Conservation (phyloP, 2,888 invertebrate genomes). For the Mythimna pallens region DNA sequence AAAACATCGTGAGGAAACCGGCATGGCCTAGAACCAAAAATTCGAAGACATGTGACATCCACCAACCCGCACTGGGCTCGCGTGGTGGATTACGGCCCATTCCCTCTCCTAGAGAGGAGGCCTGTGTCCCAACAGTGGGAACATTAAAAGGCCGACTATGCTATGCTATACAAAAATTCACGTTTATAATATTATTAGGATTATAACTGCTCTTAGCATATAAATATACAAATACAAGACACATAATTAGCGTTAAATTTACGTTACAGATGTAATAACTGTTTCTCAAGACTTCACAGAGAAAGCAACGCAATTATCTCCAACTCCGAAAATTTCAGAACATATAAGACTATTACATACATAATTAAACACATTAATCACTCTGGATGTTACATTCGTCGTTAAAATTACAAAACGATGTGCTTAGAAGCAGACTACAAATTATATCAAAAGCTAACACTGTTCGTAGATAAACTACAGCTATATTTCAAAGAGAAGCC, state of each 20-base stretch:
- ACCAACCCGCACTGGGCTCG: too few relatives aligned
- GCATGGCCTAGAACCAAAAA: too few relatives aligned
- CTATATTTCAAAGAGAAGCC: slow-evolving; percentile 75
- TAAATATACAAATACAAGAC: background rate
- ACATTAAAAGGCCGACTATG: too few relatives aligned
- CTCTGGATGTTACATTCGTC: slow-evolving; percentile 48
- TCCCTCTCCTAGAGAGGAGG: too few relatives aligned
- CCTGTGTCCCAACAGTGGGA: too few relatives aligned
- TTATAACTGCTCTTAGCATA: background rate
- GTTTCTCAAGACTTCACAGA: slow-evolving; percentile 21
- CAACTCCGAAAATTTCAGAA: slow-evolving; percentile 18
- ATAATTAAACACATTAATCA: slow-evolving; percentile 54
- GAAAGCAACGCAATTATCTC: slow-evolving; percentile 18
- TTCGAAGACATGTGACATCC: too few relatives aligned
- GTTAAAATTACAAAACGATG: slow-evolving; percentile 68
- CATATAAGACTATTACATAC: slow-evolving; percentile 34
- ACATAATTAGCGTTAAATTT: slow-evolving; percentile 10
- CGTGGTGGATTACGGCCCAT: too few relatives aligned
- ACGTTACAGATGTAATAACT: slow-evolving; percentile 24
- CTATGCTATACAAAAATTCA: too few relatives aligned
- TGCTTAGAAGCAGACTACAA: slow-evolving; percentile 67
- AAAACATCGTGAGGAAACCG: too few relatives aligned
- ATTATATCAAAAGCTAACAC: slow-evolving; percentile 71
- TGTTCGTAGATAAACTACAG: slow-evolving; percentile 72
- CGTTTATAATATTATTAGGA: too few relatives aligned